Evolutionary conservation across 2,113 vertebrate species (phyloP), one percentile per base, ranked within the genome.

Genomic region (Malaclemys terrapin): DNA sequence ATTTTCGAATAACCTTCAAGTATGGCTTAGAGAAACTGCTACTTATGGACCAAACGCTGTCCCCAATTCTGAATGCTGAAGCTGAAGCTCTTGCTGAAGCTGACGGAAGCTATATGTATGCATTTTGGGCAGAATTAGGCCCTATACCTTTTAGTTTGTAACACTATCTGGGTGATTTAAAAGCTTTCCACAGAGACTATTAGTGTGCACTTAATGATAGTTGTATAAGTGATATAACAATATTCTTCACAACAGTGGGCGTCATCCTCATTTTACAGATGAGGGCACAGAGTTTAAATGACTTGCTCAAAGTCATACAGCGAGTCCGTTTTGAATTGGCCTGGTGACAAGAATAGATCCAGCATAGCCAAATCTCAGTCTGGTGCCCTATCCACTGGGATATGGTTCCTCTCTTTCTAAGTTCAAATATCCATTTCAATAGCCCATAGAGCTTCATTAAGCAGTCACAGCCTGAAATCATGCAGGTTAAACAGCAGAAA

Each of bases 101-200:
- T 38, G 12, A 7, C 1, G 17, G 14, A 42, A 85, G 4, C 0
- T 2, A 88, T 8, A 38, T 1, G 2, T 0, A 17, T 20, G 24
- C 11, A 62, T 2, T 9, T 5, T 38, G 1, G 57, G 83, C 82
- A 94, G 56, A 19, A 42, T 6, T 38, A 69, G 82, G 47, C 7
- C 85, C 10, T 93, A 62, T 83, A 19, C 80, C 54, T 93, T 47
- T 9, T 38, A 53, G 50, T 72, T 38, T 72, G 17, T 38, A 62
- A 59, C 2, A 8, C 2, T 38, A 47, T 1, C 42, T n/a, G 29
- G 45, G 13, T 56, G 38, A 4, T 54, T 82, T 42, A 17, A 82
- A 82, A 87, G n/a, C 52, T 57, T 89, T 56, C 25, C 24, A 42
- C 14, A 17, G 4, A 10, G 17, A 19, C 27, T 91, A 94, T 91